Conservation (phyloP, 2,888 invertebrate genomes). For the Tineola bisselliella region DNA sequence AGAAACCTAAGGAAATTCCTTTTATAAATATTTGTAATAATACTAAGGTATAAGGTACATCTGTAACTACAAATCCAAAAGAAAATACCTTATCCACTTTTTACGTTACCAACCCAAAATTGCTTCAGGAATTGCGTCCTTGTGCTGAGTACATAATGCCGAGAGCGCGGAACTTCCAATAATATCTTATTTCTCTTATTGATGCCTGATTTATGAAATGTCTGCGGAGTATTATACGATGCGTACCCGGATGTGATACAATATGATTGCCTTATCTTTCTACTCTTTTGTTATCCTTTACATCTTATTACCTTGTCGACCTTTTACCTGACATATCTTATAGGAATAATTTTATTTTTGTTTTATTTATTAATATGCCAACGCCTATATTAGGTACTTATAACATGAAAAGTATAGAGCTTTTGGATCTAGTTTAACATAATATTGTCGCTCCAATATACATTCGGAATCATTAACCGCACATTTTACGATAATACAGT, state of each 20-base stretch:
- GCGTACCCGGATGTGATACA: slow-evolving; percentile 40
- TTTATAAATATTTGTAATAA: too few relatives aligned
- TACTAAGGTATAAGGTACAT: neutral
- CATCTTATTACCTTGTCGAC: slow-evolving; percentile 44
- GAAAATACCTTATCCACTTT: neutral
- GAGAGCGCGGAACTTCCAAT: slow-evolving; percentile 15
- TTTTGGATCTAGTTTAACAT: too few relatives aligned
- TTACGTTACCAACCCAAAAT: neutral
- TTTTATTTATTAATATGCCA: neutral
- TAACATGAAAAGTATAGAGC: too few relatives aligned
- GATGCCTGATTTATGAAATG: slow-evolving; percentile 43
- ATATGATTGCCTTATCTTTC: slow-evolving; percentile 46
- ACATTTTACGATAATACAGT: too few relatives aligned
- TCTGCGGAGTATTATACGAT: slow-evolving; percentile 40
- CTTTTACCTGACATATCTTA: slow-evolving; percentile 24
- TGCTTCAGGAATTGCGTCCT: neutral
- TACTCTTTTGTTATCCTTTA: slow-evolving; percentile 37
- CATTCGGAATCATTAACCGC: too few relatives aligned
- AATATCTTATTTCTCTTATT: slow-evolving; percentile 37
- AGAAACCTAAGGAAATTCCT: too few relatives aligned
- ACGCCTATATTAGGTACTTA: too few relatives aligned
- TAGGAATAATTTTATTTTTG: neutral
- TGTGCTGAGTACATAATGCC: neutral
- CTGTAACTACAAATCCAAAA: neutral
- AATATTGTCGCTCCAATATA: too few relatives aligned